Evolutionary conservation across 2,797 vertebrate species (phyloP).

Genomic region (Leptodactylus fallax): DNA sequence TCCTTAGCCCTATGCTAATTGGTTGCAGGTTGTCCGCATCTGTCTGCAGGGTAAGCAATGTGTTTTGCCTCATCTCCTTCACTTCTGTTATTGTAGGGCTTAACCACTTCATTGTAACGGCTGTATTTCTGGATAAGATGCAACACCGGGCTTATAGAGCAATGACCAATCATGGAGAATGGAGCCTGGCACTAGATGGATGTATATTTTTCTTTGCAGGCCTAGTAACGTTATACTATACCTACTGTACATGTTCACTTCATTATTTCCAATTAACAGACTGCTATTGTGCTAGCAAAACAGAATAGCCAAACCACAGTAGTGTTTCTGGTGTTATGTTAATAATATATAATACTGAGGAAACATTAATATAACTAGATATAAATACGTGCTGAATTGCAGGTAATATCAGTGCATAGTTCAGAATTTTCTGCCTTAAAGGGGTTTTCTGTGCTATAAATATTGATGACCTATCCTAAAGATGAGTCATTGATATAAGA

Average conservation of each 20-base stretch:
- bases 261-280: background rate
- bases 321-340: background rate
- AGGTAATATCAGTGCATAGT: background rate
- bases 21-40: constrained; percentile 55
- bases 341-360: background rate
- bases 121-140: background rate
- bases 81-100: constrained; percentile 16
- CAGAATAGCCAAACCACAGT: background rate
- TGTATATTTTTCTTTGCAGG: constrained; percentile 1
- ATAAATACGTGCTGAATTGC: background rate
- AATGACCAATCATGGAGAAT: background rate
- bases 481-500: too few species aligned
- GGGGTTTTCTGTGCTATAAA: too few species aligned
- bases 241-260: constrained; percentile 23
- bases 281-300: background rate
- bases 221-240: background rate
- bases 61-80: constrained; percentile 53
- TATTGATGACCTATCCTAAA: too few species aligned
- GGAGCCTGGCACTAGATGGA: background rate
- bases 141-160: too few species aligned
- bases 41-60: constrained; percentile 54
- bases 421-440: too few species aligned
- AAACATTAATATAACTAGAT: background rate
- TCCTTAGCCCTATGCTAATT: constrained; percentile 54
- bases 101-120: constrained; percentile 35